These are phyloP conservation scores for Melanotaenia boesemani DNA, from an alignment of 2,797 vertebrate genomes.

Conservation along the genomic window DNA sequence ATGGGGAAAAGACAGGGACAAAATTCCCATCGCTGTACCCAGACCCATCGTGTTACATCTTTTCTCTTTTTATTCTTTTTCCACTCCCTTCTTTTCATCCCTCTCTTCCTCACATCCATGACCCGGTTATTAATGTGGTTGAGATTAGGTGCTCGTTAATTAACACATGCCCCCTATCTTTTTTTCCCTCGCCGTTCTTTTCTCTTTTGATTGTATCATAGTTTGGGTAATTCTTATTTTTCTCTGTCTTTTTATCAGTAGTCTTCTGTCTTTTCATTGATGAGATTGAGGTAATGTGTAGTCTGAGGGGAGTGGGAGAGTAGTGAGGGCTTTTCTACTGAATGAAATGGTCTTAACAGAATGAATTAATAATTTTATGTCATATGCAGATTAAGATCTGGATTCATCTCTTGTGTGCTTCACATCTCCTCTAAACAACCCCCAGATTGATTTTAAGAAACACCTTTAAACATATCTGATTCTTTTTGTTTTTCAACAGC, in stretches of 20 bases:
- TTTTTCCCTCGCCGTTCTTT: conserved; percentile 40
- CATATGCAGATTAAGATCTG: conserved; percentile 4
- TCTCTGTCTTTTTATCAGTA: conserved; percentile 54
- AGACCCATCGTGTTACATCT: conserved; percentile 71
- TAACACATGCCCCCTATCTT: conserved; percentile 51
- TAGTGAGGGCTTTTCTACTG: conserved; percentile 36
- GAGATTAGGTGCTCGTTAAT: conserved; percentile 79
- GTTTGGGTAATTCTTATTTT: conserved; percentile 34
- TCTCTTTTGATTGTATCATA: conserved; percentile 64
- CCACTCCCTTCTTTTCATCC: conserved; percentile 58
- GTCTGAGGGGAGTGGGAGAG: conserved; percentile 18
- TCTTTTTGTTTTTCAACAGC: conserved; percentile 11
- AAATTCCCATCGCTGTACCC: conserved; percentile 80
- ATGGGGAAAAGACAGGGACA: conserved; percentile 81
- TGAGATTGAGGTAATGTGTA: conserved; percentile 66
- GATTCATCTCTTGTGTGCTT: conserved; percentile 19
- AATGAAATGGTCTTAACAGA: conserved; percentile 32
- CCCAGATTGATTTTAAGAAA: neutral
- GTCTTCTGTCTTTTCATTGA: conserved; percentile 45
- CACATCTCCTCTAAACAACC: conserved; percentile 22
- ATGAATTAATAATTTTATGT: conserved; percentile 36
- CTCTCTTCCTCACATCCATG: conserved; percentile 61
- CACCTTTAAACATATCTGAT: conserved; percentile 8
- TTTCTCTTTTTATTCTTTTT: conserved; percentile 46
- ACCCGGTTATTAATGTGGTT: conserved; percentile 77